Evolutionary conservation across 2,797 vertebrate species (phyloP).

Genomic region (Synaphobranchus kaupii): DNA sequence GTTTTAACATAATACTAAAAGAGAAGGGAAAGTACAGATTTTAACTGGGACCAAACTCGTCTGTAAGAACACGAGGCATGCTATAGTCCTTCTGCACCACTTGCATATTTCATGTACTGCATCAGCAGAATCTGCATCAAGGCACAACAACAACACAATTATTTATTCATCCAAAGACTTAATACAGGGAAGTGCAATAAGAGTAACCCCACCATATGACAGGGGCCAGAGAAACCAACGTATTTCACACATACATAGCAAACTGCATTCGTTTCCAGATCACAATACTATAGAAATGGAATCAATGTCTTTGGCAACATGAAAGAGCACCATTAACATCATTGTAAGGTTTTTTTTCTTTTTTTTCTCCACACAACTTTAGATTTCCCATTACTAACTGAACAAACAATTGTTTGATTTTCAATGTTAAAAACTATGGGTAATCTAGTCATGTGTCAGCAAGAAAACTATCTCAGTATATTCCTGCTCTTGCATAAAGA

Average conservation of each 20-base stretch:
- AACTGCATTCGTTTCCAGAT: neutral
- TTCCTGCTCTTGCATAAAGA: neutral
- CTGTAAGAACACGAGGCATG: slow-evolving; percentile 4
- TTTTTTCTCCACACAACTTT: neutral
- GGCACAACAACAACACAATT: slow-evolving; percentile 9
- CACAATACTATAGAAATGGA: neutral
- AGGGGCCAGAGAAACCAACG: neutral
- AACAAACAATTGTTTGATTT: neutral
- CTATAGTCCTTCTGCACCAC: neutral
- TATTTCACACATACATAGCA: neutral
- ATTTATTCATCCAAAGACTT: slow-evolving; percentile 12
- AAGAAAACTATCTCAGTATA: neutral
- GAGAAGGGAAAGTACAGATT: neutral
- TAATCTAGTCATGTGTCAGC: neutral
- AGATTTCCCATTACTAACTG: neutral
- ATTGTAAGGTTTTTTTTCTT: neutral
- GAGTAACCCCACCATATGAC: neutral
- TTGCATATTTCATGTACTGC: slow-evolving; percentile 25
- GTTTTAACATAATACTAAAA: neutral
- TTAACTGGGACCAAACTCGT: neutral
- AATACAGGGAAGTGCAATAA: neutral
- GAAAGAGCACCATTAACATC: slow-evolving; percentile 4
- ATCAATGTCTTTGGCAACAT: slow-evolving; percentile 1
- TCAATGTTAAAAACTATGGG: neutral
- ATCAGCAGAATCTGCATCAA: slow-evolving; percentile 17